Conservation (phyloP, 1,140 invertebrate species). For the Trichogramma pretiosum region DNA sequence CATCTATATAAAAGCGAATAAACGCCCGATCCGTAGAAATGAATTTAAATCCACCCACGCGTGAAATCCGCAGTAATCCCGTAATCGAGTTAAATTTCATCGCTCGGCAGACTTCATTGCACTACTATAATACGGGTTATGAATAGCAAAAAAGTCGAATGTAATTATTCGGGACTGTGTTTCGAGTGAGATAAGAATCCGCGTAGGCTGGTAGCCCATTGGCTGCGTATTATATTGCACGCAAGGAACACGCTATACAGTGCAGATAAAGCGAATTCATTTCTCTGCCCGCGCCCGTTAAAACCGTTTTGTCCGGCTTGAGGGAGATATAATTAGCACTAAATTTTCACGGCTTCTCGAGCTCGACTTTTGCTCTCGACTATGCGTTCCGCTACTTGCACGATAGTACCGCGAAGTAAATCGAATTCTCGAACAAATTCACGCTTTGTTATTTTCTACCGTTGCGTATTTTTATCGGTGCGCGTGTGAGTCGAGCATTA, state of each 20-base stretch:
- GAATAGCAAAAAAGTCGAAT: neutral
- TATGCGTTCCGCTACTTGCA: neutral
- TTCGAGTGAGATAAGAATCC: conserved; percentile 12
- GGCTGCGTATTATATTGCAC: conserved; percentile 10
- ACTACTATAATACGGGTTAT: conserved; percentile 2
- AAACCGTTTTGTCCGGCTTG: conserved; percentile 13
- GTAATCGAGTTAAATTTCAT: conserved; percentile 18
- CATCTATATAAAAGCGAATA: neutral
- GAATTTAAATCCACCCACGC: neutral
- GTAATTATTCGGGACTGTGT: conserved; percentile 11
- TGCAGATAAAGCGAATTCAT: conserved; percentile 9
- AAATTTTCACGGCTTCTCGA: conserved; percentile 20
- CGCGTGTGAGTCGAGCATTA: no score
- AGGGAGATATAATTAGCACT: conserved; percentile 22
- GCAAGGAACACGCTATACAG: conserved; percentile 3
- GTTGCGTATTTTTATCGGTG: no score
- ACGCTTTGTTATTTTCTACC: no score
- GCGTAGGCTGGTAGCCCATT: no score
- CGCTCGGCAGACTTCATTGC: no score
- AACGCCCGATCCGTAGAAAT: neutral
- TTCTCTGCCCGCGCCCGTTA: neutral
- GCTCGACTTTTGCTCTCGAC: no score
- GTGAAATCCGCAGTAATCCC: conserved; percentile 8
- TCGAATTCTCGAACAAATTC: no score
- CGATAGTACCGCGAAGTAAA: neutral